Percentiles rank a stretch among this genome's conserved stretches.
Conservation (phyloP, 2,113 vertebrate genomes). For the Thermophis baileyi region DNA sequence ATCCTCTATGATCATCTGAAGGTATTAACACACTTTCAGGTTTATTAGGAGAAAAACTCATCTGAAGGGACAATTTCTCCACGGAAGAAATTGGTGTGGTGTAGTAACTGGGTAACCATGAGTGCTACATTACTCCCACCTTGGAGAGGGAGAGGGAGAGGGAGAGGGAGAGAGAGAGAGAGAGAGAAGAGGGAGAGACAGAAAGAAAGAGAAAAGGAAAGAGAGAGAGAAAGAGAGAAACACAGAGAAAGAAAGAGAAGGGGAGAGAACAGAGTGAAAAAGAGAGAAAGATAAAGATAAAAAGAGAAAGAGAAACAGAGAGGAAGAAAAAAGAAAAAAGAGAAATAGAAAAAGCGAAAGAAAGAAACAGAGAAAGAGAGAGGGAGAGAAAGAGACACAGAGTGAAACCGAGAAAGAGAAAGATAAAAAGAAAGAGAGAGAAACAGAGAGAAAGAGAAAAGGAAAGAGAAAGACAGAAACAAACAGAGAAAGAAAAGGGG, state of each 20-base stretch:
- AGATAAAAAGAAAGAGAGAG: background rate
- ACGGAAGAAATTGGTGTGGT: background rate
- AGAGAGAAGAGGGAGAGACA: too few species aligned
- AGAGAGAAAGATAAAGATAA: background rate
- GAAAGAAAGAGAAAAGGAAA: too few species aligned
- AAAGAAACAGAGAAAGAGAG: too few species aligned
- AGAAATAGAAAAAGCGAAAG: rapidly evolving
- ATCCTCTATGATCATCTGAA: background rate
- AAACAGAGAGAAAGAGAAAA: background rate
- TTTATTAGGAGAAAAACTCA: background rate
- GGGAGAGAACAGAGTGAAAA: too few species aligned
- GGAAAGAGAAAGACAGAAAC: background rate
- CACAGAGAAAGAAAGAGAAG: too few species aligned
- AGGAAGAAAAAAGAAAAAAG: background rate
- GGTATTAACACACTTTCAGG: background rate
- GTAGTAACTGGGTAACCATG: background rate
- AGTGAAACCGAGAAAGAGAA: too few species aligned
- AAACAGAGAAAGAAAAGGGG: too few species aligned
- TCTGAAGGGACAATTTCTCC: background rate
- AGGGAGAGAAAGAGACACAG: too few species aligned
- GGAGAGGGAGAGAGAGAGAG: too few species aligned
- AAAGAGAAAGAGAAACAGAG: background rate
- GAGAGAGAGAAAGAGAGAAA: background rate
- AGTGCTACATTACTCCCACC: background rate
- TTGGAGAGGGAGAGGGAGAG: background rate